These are phyloP conservation scores for Mesoligia furuncula DNA, from an alignment of 2,888 invertebrate species.

Conservation along the genomic window DNA sequence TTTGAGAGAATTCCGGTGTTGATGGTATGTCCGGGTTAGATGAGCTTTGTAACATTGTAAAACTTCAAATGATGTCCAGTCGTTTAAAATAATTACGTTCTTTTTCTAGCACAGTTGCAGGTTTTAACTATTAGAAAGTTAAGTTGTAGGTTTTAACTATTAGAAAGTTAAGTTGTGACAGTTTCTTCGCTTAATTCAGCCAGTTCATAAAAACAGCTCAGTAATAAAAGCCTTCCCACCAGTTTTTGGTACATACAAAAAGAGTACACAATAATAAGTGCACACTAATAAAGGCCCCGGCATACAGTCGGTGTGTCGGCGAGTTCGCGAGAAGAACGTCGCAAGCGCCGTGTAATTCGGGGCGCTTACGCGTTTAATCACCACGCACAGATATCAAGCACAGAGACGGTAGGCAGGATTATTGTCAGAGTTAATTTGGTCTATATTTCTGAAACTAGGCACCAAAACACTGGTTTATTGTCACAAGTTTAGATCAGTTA, in stretches of 20 bases:
- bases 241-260: neutral
- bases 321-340: constrained; percentile 2
- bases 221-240: neutral
- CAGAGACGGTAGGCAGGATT: neutral
- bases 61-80: no score
- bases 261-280: neutral
- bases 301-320: neutral
- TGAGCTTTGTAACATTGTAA: no score
- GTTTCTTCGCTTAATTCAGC: neutral
- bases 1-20: no score
- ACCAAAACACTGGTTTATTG: neutral
- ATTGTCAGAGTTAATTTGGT: neutral
- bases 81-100: no score
- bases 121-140: no score
- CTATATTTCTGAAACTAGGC: neutral
- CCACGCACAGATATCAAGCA: neutral
- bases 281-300: constrained; percentile 5
- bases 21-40: no score
- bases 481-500: neutral
- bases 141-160: neutral
- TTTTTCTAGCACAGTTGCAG: no score
- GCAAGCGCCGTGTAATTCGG: neutral
- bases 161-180: neutral
- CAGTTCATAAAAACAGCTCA: neutral
- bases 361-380: constrained; percentile 1